phyloP scores from a whole-genome alignment of 2,888 invertebrate species.

The Trichacis sp. region DNA sequence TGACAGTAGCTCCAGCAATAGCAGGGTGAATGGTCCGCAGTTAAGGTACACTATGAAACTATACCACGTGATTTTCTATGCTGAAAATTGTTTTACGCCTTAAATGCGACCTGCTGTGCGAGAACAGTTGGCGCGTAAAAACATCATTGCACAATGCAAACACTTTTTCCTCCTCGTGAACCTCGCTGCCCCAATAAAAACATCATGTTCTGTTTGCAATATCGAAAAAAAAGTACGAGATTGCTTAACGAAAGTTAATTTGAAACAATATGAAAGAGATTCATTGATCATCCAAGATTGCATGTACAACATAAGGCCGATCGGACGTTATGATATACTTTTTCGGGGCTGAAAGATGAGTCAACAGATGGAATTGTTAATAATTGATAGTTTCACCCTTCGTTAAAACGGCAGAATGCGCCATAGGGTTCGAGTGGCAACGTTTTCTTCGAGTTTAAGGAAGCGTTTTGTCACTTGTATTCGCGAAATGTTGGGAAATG shows the following conservation, averaged over 20 bases:
- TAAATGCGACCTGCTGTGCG: slow-evolving; percentile 63
- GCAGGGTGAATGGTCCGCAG: slow-evolving; percentile 49
- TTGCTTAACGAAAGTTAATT: too few species aligned
- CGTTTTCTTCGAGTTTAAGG: slow-evolving; percentile 7
- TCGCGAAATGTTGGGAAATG: too few species aligned
- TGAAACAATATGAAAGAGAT: neutral
- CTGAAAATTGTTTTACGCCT: slow-evolving; percentile 68
- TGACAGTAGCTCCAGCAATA: slow-evolving; percentile 48
- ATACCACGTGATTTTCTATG: slow-evolving; percentile 68
- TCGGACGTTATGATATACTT: slow-evolving; percentile 56
- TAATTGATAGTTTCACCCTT: slow-evolving; percentile 67
- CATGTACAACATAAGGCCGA: slow-evolving; percentile 35
- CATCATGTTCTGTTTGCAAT: too few species aligned
- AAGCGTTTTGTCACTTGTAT: neutral
- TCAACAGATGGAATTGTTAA: slow-evolving; percentile 68
- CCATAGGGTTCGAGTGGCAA: slow-evolving; percentile 9
- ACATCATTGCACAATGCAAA: slow-evolving; percentile 52
- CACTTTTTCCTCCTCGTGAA: slow-evolving; percentile 34
- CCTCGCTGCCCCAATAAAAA: too few species aligned
- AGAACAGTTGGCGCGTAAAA: slow-evolving; percentile 65
- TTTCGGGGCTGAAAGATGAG: slow-evolving; percentile 53
- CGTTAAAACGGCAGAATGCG: slow-evolving; percentile 47
- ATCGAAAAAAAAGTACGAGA: too few species aligned
- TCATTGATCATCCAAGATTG: neutral
- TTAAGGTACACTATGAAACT: slow-evolving; percentile 59